Evolutionary conservation across 2,113 vertebrate genomes (phyloP).

Genomic region (Leptobrachium ailaonicum): DNA sequence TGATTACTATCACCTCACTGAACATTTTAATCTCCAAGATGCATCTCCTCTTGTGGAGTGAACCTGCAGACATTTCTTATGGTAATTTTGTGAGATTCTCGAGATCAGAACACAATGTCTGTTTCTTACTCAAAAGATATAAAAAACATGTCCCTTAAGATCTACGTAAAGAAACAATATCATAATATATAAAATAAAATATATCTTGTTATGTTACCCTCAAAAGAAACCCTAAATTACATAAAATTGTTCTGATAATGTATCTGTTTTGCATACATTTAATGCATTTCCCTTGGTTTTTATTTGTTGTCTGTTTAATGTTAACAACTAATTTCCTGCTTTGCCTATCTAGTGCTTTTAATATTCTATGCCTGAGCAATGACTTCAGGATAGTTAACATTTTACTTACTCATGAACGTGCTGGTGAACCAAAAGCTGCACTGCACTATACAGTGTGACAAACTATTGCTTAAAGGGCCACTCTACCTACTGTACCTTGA

Average conservation of each 20-base stretch:
- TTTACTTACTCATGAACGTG: too few species aligned
- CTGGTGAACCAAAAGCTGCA: too few species aligned
- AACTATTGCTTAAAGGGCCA: too few species aligned
- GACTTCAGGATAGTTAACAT: too few species aligned
- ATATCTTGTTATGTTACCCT: not conserved
- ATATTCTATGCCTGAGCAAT: too few species aligned
- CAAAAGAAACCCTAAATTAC: not conserved
- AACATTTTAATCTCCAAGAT: conserved; percentile 16
- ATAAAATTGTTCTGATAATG: not conserved
- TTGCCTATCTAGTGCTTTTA: too few species aligned
- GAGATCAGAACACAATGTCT: not conserved
- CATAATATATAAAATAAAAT: not conserved
- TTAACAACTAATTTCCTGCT: too few species aligned
- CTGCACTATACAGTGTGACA: too few species aligned
- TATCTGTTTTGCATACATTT: too few species aligned
- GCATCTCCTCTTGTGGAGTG: not conserved
- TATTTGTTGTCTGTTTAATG: too few species aligned
- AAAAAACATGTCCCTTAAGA: not conserved
- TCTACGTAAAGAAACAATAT: not conserved
- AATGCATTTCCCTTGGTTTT: too few species aligned
- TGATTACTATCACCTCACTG: conserved; percentile 20
- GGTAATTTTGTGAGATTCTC: conserved; percentile 14
- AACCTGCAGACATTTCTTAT: not conserved
- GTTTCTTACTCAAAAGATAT: not conserved
- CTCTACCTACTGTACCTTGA: too few species aligned